Percentiles rank a stretch among this genome's conserved stretches.
Conservation (phyloP, 2,888 invertebrate genomes). For the Macropis europaea region DNA sequence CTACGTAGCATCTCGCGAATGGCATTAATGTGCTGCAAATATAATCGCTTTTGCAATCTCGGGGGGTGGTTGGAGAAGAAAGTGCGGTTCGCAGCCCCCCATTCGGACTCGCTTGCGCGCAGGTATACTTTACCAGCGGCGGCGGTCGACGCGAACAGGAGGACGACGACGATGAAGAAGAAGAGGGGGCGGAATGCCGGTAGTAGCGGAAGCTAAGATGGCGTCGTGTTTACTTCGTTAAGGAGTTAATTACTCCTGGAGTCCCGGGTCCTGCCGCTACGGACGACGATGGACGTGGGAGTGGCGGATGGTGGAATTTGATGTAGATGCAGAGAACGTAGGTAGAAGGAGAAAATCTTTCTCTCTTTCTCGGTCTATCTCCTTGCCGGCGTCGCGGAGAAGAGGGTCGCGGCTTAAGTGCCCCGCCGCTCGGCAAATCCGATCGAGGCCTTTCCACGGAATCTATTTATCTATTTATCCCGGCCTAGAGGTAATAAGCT, state of each 20-base stretch:
- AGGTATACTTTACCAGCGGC: conserved; percentile 56
- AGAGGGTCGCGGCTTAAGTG: conserved; percentile 69
- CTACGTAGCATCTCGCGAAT: conserved; percentile 61
- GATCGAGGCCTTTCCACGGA: conserved; percentile 76
- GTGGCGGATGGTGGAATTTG: conserved; percentile 67
- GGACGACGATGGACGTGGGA: conserved; percentile 70
- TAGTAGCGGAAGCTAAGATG: conserved; percentile 75
- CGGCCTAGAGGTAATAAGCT: conserved; percentile 74
- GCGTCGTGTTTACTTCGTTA: conserved; percentile 80
- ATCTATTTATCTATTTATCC: conserved; percentile 79
- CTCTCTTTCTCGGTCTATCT: conserved; percentile 46
- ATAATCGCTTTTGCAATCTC: conserved; percentile 69
- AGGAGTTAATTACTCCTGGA: conserved; percentile 79
- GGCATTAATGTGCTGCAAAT: conserved; percentile 74
- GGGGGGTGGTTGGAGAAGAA: conserved; percentile 31
- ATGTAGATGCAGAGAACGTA: conserved; percentile 67
- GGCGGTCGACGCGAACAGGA: conserved; percentile 34
- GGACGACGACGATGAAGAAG: neutral
- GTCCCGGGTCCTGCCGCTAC: conserved; percentile 71
- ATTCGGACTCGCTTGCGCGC: conserved; percentile 52
- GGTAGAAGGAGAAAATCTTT: conserved; percentile 62
- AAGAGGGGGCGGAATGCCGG: conserved; percentile 55
- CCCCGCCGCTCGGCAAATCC: conserved; percentile 73
- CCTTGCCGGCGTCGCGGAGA: conserved; percentile 42
- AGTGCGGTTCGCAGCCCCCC: conserved; percentile 57